Base-by-base conservation (phyloP, 35 echinoderm and acorn worm species). In the Hemicentrotus pulcherrimus region DNA sequence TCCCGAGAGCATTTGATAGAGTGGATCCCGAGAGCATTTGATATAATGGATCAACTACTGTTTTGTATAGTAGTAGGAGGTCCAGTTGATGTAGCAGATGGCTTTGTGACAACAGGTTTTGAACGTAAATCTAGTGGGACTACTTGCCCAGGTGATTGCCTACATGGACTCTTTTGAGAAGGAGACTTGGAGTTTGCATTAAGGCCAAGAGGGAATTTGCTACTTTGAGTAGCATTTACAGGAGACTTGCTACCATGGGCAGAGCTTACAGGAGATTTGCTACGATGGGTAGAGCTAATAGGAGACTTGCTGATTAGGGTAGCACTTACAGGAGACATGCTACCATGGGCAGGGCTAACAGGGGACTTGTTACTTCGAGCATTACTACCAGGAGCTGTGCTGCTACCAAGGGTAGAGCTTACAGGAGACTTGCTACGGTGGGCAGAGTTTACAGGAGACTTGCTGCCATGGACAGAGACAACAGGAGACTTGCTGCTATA, bases 121-220 rank as follows among this genome's bases (percentile, higher is more conserved):
- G 88, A 10, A 15, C 88, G 32, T 4, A 90, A 32, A 28, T 90
- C 88, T 47, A 90, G 88, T 32, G 88, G 88, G 88, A 31, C 88
- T 15, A 90, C 88, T 41, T 90, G 88, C 31, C 88, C 88, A 2
- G 88, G 88, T 45, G 88, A 90, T 28, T 90, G 88, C 46, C 88
- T 90, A 18, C 88, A 32, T 33, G 88, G 88, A 41, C 88, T 90
- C 88, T 90, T 90, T 0, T 47, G 88, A 90, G 32, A 33, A 90
- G 88, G 88, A 28, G 88, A 90, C 9, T 90, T 90, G 16, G 88
- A 45, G 88, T 45, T 47, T 10, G 88, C 32, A 47, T 47, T 90
- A 0, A 47, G 32, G 46, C 88, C 32, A 90, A 90, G 16, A 45
- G 33, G 32, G 32, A 31, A 90, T 32, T 41, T 90, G 88, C 88